phyloP scores from a whole-genome alignment of 2,797 vertebrate genomes.

The Simalia tracyae region DNA sequence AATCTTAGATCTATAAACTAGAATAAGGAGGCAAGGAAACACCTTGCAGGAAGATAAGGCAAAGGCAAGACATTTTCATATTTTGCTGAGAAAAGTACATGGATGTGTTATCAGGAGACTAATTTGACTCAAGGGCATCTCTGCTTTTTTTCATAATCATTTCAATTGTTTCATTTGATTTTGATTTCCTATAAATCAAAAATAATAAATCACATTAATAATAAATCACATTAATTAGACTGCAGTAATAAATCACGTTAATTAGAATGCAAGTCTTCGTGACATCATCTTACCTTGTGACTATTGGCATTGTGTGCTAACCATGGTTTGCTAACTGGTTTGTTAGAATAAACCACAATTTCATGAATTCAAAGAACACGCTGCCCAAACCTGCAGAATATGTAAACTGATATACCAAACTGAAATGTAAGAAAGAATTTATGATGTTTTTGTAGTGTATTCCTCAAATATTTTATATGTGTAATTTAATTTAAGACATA shows the following conservation, averaged over 20 bases:
- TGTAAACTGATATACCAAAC: not conserved
- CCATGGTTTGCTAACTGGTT: not conserved
- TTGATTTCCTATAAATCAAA: not conserved
- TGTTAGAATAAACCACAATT: not conserved
- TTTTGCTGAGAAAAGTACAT: not conserved
- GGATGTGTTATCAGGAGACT: not conserved
- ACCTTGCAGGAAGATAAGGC: not conserved
- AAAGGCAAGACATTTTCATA: not conserved
- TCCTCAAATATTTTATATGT: not conserved
- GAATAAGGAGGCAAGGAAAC: not conserved
- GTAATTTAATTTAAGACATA: not conserved
- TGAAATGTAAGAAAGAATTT: not conserved
- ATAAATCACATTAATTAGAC: not conserved
- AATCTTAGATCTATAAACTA: not conserved
- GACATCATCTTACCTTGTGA: not conserved
- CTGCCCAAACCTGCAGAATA: not conserved
- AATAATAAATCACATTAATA: not conserved
- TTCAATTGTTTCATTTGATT: not conserved
- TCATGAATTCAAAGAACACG: not conserved
- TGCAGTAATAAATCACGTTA: not conserved
- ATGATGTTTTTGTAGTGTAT: not conserved
- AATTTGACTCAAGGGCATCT: not conserved
- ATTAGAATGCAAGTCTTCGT: not conserved
- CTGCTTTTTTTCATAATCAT: not conserved
- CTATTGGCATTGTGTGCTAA: not conserved